These are phyloP conservation scores for Desmophyllum pertusum DNA, from an alignment of 92 coral and sea anemone genomes.

Conservation along the genomic window DNA sequence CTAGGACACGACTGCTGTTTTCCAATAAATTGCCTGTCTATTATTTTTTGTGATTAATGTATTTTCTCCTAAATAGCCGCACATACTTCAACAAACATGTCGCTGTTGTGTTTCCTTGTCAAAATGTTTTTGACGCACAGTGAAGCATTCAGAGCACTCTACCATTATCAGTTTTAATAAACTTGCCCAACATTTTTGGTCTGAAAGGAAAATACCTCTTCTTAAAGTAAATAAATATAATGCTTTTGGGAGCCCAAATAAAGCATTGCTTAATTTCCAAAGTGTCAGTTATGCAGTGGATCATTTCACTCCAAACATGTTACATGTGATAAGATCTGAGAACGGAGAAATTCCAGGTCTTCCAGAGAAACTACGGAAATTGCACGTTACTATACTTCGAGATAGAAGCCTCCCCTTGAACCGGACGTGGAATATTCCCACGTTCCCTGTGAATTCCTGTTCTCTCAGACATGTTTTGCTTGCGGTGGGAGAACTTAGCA, in stretches of 20 bases:
- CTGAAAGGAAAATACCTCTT: not conserved
- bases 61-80: not conserved
- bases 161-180: not conserved
- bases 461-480: not conserved
- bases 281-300: slow-evolving; percentile 14
- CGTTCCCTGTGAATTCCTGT: not conserved
- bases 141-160: not conserved
- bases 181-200: not conserved
- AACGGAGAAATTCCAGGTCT: slow-evolving; percentile 18
- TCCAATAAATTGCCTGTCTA: slow-evolving; percentile 6
- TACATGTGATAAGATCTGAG: slow-evolving; percentile 28
- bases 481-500: not conserved
- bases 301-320: slow-evolving; percentile 27
- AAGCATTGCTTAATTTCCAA: not conserved
- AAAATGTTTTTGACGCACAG: not conserved
- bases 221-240: not conserved
- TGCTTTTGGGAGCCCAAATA: slow-evolving; percentile 1
- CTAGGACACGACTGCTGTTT: slow-evolving; percentile 9
- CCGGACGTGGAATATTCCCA: slow-evolving; percentile 28
- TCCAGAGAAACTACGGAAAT: not conserved
- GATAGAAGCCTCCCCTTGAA: not conserved
- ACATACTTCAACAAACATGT: not conserved
- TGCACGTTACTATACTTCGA: not conserved
- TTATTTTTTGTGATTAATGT: not conserved
- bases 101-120: too few relatives aligned